Base-by-base conservation (phyloP, 2,113 vertebrate species). In the Centropus unirufus region DNA sequence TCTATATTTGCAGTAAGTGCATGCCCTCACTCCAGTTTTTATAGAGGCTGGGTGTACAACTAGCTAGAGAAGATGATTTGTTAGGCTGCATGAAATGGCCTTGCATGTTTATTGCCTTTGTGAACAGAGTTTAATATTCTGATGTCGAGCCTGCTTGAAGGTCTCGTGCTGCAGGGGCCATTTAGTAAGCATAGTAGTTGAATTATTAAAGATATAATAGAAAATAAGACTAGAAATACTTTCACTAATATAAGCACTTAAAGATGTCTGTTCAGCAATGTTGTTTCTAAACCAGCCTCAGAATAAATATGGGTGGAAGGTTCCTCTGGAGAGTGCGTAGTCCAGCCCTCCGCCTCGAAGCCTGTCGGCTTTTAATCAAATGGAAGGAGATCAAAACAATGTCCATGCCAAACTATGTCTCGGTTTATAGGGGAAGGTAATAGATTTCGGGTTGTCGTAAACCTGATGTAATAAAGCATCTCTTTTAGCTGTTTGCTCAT, bases 381-480 rank as follows among this genome's bases (percentile, higher is more conserved):
- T 29, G 29, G 66, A 64, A 83, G 30, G 74, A 64, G 63, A 90
- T 93, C 58, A 76, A n/a, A 75, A 66, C 68, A 68, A 44, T 64
- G 69, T 68, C 74, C 72, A 5, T 91, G 80, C 83, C 63, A 77
- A 77, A 51, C 51, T 70, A 1, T n/a, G 63, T 34, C 19, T 69
- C 49, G 44, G 49, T 93, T 95, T 83, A 34, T 68, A 58, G 30
- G 44, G 26, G 15, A 92, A 88, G 57, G 70, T 68, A 90, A 61
- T 85, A 57, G 84, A 79, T 85, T 87, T 91, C 67, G 82, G 32
- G 14, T 73, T 90, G 75, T 84, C 46, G 46, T 92, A 80, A 87
- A 90, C 44, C 26, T 89, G 67, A 42, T 83, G n/a, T 21, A 49
- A 4, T 64, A 66, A 85, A 90, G 34, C 1, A 6, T 40, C 40